Evolutionary conservation across 2,888 invertebrate species (phyloP).

Genomic region (Protonemura montana): DNA sequence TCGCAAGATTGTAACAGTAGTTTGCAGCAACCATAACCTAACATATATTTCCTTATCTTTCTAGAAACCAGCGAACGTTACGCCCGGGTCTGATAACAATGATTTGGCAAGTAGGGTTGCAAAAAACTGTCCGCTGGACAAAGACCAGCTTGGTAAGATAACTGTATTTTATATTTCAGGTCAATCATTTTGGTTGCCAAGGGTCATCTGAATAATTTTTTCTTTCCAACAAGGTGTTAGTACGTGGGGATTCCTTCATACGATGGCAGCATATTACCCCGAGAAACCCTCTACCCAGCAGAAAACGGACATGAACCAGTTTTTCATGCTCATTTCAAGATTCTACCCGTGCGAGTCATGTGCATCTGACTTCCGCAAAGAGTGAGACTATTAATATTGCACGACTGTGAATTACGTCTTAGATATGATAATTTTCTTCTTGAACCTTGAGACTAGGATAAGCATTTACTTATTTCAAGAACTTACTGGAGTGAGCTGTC

Average conservation of each 20-base stretch:
- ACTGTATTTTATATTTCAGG: not conserved
- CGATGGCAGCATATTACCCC: constrained; percentile 95
- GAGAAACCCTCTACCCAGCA: constrained; percentile 77
- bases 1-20: not conserved
- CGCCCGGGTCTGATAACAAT: constrained; percentile 50
- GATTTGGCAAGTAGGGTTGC: constrained; percentile 45
- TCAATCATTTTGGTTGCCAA: not conserved
- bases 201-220: not conserved
- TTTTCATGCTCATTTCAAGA: constrained; percentile 83
- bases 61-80: constrained; percentile 45
- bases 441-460: not conserved
- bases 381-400: no score
- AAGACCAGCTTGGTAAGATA: constrained; percentile 70
- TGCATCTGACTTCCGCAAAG: constrained; percentile 83
- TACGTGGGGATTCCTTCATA: constrained; percentile 95
- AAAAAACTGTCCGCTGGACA: constrained; percentile 75
- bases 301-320: constrained; percentile 77
- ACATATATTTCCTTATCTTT: constrained; percentile 12
- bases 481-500: no score
- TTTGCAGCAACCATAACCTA: not conserved
- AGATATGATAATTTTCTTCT: no score
- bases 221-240: constrained; percentile 61
- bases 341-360: constrained; percentile 88
- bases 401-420: no score
- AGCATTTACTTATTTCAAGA: no score